Evolutionary conservation across 2,797 vertebrate genomes (phyloP).

Genomic region (Cottoperca gobio): DNA sequence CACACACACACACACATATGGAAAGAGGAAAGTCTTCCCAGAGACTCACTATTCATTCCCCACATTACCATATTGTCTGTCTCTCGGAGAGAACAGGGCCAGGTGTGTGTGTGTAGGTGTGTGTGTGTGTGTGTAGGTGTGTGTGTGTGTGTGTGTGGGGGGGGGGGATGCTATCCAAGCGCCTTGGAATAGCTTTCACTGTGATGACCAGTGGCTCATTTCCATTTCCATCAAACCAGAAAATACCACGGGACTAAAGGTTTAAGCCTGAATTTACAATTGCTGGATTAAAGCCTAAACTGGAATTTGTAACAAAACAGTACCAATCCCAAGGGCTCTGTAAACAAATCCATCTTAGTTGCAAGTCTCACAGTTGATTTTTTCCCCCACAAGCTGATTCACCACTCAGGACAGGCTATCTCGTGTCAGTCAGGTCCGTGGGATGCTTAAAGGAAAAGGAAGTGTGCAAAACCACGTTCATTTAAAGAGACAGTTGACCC

Average conservation of each 20-base stretch:
- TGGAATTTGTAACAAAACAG: conserved; percentile 55
- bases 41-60: conserved; percentile 71
- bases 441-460: neutral
- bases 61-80: conserved; percentile 76
- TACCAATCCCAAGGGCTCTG: conserved; percentile 40
- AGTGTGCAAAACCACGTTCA: neutral
- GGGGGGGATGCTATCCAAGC: conserved; percentile 59
- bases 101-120: conserved; percentile 55
- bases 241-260: conserved; percentile 70
- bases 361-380: conserved; percentile 1
- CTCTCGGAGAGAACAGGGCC: conserved; percentile 61
- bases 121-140: conserved; percentile 52
- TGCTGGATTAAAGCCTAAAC: conserved; percentile 61
- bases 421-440: conserved; percentile 1
- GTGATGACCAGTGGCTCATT: conserved; percentile 72
- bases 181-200: conserved; percentile 70
- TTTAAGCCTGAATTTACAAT: conserved; percentile 62
- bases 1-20: conserved; percentile 10
- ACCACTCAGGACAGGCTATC: neutral
- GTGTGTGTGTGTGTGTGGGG: conserved; percentile 20
- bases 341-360: conserved; percentile 64
- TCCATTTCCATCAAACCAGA: conserved; percentile 74
- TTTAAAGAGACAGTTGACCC: neutral
- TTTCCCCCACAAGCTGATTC: neutral
- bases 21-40: conserved; percentile 56